Evolutionary conservation across 2,113 vertebrate species (phyloP).

Genomic region (Dasyornis broadbenti): DNA sequence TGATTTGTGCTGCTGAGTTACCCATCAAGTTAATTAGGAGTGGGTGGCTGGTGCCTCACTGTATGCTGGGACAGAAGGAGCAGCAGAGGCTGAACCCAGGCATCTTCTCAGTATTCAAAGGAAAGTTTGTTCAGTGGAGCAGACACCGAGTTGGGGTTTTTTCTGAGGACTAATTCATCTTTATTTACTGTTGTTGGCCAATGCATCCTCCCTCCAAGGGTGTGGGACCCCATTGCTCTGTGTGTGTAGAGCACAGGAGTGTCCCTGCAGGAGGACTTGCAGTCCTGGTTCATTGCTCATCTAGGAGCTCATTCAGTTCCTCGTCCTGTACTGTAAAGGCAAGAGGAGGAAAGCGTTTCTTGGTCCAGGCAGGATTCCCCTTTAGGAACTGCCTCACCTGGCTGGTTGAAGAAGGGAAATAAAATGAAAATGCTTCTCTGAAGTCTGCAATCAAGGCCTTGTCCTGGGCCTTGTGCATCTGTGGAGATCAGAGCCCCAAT

Average conservation of each 20-base stretch:
- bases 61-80: not conserved
- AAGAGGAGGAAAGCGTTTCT: not conserved
- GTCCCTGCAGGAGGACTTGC: not conserved
- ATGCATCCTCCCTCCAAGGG: rapidly evolving
- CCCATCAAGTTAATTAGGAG: constrained; percentile 22
- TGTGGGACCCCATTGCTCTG: rapidly evolving
- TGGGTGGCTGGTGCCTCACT: not conserved
- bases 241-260: not conserved
- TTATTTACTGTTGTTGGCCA: not conserved
- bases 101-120: not conserved
- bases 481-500: not conserved
- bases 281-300: not conserved
- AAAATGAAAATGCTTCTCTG: not conserved
- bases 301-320: not conserved
- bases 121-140: not conserved
- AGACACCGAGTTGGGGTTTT: not conserved
- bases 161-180: not conserved
- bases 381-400: not conserved
- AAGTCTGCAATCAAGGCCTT: not conserved
- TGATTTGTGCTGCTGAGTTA: constrained; percentile 40
- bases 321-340: not conserved
- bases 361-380: not conserved
- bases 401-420: not conserved
- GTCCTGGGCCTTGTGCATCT: not conserved
- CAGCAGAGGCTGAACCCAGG: not conserved